phyloP scores from a whole-genome alignment of 2,113 vertebrate species.

The Myiozetetes cayanensis region DNA sequence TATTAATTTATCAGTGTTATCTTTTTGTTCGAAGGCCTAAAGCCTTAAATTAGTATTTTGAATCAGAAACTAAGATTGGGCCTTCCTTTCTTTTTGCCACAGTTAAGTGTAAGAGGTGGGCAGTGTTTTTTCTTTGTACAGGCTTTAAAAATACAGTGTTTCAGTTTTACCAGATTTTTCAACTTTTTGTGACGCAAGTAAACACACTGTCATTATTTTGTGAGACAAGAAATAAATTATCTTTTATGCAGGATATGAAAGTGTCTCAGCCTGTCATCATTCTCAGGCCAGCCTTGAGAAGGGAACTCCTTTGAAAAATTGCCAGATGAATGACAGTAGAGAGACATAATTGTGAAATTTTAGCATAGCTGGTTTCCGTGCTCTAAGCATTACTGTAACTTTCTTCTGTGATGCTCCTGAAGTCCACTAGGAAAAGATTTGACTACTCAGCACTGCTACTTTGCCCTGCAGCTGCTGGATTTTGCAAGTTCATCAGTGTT shows the following conservation, averaged over 20 bases:
- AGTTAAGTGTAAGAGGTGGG: conserved; percentile 21
- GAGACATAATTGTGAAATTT: background rate
- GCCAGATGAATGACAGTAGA: background rate
- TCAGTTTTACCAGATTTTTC: background rate
- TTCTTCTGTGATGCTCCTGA: background rate
- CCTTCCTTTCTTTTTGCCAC: background rate
- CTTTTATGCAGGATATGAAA: conserved; percentile 37
- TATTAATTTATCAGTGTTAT: background rate
- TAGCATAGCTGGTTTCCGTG: background rate
- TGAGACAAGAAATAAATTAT: conserved; percentile 60
- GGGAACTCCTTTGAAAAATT: background rate
- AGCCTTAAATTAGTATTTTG: conserved; percentile 35
- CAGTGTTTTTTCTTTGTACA: conserved; percentile 17
- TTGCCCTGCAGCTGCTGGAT: background rate
- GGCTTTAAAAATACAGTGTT: conserved; percentile 14
- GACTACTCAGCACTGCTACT: background rate
- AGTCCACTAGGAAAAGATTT: background rate
- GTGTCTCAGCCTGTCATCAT: background rate
- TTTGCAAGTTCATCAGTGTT: background rate
- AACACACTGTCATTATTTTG: conserved; percentile 45
- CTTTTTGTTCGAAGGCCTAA: background rate
- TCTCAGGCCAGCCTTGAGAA: background rate
- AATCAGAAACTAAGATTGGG: background rate
- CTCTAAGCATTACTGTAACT: background rate
- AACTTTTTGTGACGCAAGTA: conserved; percentile 34